Evolutionary conservation across 1,140 invertebrate genomes (phyloP).

Genomic region (Pseudobourletiella spinata): DNA sequence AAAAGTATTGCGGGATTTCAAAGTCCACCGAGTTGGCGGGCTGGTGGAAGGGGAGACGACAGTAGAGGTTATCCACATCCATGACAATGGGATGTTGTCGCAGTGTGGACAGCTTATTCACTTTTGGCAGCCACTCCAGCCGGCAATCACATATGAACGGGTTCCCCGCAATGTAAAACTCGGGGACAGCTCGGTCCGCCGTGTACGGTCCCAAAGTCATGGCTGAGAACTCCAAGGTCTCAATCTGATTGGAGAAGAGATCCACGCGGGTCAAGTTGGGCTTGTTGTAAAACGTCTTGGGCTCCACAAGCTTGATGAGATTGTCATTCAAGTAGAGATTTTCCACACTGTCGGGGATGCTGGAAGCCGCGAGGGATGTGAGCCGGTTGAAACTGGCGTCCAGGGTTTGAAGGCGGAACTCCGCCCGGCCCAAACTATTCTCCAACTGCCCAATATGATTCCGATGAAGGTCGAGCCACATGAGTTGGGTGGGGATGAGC

Average conservation of each 20-base stretch:
- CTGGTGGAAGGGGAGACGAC: constrained; percentile 58
- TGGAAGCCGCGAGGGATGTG: constrained; percentile 63
- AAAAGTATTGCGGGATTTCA: no score
- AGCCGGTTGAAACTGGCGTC: constrained; percentile 82
- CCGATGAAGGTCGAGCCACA: constrained; percentile 72
- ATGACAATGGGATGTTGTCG: constrained; percentile 67
- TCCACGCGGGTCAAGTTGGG: constrained; percentile 78
- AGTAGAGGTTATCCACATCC: constrained; percentile 76
- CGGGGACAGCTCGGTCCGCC: constrained; percentile 63
- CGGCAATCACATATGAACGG: constrained; percentile 82
- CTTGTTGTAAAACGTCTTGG: constrained; percentile 83
- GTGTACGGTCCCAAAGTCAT: constrained; percentile 64
- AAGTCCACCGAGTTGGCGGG: no score
- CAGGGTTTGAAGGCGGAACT: constrained; percentile 48
- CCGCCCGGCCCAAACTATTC: constrained; percentile 37
- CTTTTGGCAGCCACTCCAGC: constrained; percentile 71
- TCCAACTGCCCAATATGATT: not conserved
- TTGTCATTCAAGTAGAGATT: constrained; percentile 77
- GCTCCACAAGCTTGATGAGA: constrained; percentile 72
- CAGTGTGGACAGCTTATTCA: constrained; percentile 52
- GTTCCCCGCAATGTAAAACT: constrained; percentile 84
- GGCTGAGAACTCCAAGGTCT: constrained; percentile 72
- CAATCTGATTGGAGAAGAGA: constrained; percentile 73
- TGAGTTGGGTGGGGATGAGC: constrained; percentile 74
- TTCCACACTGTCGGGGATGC: constrained; percentile 63